phyloP scores from a whole-genome alignment of 2,113 vertebrate genomes.

The Gavialis gangeticus region DNA sequence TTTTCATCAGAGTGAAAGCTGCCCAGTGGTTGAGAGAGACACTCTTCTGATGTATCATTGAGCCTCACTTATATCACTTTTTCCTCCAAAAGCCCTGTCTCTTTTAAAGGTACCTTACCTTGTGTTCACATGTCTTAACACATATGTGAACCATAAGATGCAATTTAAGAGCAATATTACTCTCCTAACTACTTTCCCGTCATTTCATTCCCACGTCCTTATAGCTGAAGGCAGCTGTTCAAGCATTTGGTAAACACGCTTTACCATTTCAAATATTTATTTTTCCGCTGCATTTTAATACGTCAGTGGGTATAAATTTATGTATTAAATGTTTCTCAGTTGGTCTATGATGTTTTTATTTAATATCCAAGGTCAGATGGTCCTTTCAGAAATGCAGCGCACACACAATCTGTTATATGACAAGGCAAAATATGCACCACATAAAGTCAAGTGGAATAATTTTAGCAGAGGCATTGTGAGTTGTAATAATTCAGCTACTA shows the following conservation, averaged over 20 bases:
- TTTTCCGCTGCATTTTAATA: slow-evolving; percentile 86
- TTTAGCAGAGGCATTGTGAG: slow-evolving; percentile 71
- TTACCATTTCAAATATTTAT: slow-evolving; percentile 86
- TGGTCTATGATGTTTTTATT: slow-evolving; percentile 85
- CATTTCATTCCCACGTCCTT: slow-evolving; percentile 76
- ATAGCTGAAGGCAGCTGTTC: slow-evolving; percentile 79
- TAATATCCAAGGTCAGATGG: slow-evolving; percentile 86
- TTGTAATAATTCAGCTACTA: slow-evolving; percentile 71
- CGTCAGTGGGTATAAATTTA: slow-evolving; percentile 80
- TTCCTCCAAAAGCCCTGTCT: background rate
- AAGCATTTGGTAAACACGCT: slow-evolving; percentile 85
- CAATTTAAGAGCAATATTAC: slow-evolving; percentile 58
- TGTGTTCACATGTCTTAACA: slow-evolving; percentile 16
- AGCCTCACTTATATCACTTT: background rate
- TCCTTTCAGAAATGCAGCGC: slow-evolving; percentile 85
- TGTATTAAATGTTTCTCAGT: slow-evolving; percentile 85
- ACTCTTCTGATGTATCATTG: accelerated
- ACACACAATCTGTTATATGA: slow-evolving; percentile 86
- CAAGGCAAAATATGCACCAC: slow-evolving; percentile 81
- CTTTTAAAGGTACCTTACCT: slow-evolving; percentile 13
- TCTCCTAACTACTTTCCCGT: slow-evolving; percentile 72
- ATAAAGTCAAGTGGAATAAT: slow-evolving; percentile 81
- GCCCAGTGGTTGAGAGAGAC: background rate
- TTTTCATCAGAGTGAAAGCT: background rate
- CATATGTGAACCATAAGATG: slow-evolving; percentile 30